Evolutionary conservation across 2,797 vertebrate genomes (phyloP).

Genomic region (Arremon brunneinucha): DNA sequence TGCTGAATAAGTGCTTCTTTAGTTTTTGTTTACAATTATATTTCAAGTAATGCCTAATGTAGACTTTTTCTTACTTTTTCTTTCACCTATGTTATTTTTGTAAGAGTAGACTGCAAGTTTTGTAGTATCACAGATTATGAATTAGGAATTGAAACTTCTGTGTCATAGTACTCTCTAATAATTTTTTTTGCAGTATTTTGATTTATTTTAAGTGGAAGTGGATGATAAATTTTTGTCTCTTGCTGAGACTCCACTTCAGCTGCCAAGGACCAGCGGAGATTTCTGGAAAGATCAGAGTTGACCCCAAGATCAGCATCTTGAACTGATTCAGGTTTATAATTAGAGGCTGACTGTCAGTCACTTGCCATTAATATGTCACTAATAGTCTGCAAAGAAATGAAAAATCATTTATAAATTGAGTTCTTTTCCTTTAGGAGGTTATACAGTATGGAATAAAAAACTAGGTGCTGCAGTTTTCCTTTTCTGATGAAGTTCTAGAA

Average conservation of each 20-base stretch:
- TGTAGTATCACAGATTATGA: neutral
- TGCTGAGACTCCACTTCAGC: neutral
- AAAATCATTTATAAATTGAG: neutral
- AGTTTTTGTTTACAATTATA: neutral
- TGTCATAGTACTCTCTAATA: neutral
- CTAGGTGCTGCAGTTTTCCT: neutral
- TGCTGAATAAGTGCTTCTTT: neutral
- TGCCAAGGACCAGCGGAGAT: neutral
- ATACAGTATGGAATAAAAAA: neutral
- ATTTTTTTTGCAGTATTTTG: neutral
- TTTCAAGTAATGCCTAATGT: neutral
- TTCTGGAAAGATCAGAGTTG: neutral
- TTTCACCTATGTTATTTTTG: neutral
- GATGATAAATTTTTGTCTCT: neutral
- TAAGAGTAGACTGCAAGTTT: neutral
- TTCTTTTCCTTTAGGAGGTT: neutral
- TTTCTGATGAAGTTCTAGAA: neutral
- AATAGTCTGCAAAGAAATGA: neutral
- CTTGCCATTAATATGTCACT: neutral
- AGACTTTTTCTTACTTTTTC: neutral
- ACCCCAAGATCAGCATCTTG: neutral
- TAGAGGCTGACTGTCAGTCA: neutral
- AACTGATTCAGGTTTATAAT: neutral
- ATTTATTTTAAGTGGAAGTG: neutral
- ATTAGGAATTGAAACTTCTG: neutral